Evolutionary conservation across 2,797 vertebrate species (phyloP), one percentile per base, ranked within the genome.

Genomic region (Danio jaintianensis): DNA sequence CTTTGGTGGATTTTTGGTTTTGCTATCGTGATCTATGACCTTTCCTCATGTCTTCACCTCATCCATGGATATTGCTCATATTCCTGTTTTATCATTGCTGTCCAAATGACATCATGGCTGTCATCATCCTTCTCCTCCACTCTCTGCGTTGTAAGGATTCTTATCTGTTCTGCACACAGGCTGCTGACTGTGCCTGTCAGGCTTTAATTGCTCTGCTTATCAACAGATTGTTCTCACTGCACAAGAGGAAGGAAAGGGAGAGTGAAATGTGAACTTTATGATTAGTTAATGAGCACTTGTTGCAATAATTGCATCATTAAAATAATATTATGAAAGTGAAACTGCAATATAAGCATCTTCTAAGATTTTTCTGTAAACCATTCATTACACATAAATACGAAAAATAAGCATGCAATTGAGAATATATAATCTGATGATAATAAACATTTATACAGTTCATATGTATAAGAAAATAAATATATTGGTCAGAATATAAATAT

Each of bases 1-100:
- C 86, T 88, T 82, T 81, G 83, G 87, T 84, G 84, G 71, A 87
- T 89, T 80, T 83, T 82, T 82, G 85, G 82, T 84, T 87, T 85
- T 43, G n/a, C 80, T 40, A 79, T 68, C 18, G 85, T 82, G 83
- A 89, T 89, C 55, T 69, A 11, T 87, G 86, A 82, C 84, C 89
- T 87, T n/a, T 72, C 42, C 15, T 4, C n/a, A 38, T 43, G 22
- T 50, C 59, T 58, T 66, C 7, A 7, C 10, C 47, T 70, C 62
- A 55, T 59, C 47, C 7, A 38, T 73, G 18, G 29, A 40, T 53
- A 59, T 62, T n/a, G 13, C 64, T 36, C 59, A 29, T 50, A 29
- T 48, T 18, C 12, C 40, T 18, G 6, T 47, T 61, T 74, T 74
- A 50, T 61, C 22, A 45, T 58, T 4, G 55, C 42, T 77, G 40